Conservation (phyloP, 2,888 invertebrate species). For the Xestia sexstrigata region DNA sequence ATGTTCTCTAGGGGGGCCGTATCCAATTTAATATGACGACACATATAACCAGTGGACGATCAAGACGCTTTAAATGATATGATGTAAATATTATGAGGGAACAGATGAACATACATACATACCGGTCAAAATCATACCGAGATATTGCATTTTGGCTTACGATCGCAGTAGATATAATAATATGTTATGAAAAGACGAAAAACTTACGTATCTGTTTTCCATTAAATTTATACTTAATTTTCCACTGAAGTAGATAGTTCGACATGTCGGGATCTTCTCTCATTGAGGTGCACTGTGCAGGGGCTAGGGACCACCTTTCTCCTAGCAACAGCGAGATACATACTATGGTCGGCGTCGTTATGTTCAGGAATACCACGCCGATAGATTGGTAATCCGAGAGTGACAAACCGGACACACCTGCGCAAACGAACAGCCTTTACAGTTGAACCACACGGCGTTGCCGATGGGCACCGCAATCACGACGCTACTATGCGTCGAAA, state of each 20-base stretch:
- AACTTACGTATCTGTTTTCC: slow-evolving; percentile 59
- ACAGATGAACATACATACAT: neutral
- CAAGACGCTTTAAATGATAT: neutral
- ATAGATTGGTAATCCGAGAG: slow-evolving; percentile 54
- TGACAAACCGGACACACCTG: slow-evolving; percentile 30
- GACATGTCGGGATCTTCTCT: slow-evolving; percentile 75
- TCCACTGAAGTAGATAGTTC: slow-evolving; percentile 71
- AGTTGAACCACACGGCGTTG: neutral
- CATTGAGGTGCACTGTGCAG: slow-evolving; percentile 78
- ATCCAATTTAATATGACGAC: too few species aligned
- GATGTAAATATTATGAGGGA: neutral
- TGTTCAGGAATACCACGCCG: slow-evolving; percentile 72
- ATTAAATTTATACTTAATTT: slow-evolving; percentile 70
- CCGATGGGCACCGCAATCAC: neutral
- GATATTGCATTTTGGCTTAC: neutral
- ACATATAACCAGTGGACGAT: too few species aligned
- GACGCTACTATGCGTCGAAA: neutral
- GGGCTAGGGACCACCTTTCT: slow-evolving; percentile 76
- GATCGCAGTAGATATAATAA: neutral
- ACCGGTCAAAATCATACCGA: neutral
- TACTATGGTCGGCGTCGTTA: slow-evolving; percentile 54
- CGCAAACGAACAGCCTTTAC: neutral
- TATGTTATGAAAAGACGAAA: neutral
- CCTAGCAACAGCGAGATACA: slow-evolving; percentile 76
- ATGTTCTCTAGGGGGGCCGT: too few species aligned